Percentiles rank a stretch among this genome's conserved stretches.
phyloP scores from a whole-genome alignment of 2,888 invertebrate species.

The Leptinotarsa rubiginosa region DNA sequence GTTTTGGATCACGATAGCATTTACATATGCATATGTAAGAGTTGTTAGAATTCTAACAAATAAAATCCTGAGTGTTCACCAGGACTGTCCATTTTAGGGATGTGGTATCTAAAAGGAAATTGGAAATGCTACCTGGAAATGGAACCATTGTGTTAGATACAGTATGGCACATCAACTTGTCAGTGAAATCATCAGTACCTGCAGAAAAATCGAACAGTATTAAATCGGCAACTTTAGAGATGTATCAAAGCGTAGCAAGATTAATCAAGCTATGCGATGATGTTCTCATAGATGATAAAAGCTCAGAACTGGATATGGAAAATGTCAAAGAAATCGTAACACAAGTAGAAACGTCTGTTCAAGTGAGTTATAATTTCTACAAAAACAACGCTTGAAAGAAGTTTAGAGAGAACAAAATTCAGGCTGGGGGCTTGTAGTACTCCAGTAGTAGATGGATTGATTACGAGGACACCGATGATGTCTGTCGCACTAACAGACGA shows the following conservation, averaged over 20 bases:
- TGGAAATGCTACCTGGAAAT: constrained; percentile 94
- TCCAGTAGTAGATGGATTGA: too few relatives aligned
- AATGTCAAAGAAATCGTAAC: constrained; percentile 76
- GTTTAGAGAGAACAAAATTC: too few relatives aligned
- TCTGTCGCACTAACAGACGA: too few relatives aligned
- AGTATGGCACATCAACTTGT: constrained; percentile 85
- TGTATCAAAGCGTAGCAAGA: constrained; percentile 87
- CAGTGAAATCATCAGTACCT: constrained; percentile 62
- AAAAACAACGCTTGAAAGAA: too few relatives aligned
- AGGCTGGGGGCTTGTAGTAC: too few relatives aligned
- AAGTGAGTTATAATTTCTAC: constrained; percentile 51
- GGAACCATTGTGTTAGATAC: constrained; percentile 94
- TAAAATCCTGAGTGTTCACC: too few relatives aligned
- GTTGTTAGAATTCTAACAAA: too few relatives aligned
- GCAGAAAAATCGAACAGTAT: constrained; percentile 73
- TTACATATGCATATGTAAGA: too few relatives aligned
- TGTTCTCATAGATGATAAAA: constrained; percentile 81
- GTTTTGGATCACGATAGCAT: too few relatives aligned
- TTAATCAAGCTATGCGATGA: constrained; percentile 92
- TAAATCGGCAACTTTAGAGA: constrained; percentile 84
- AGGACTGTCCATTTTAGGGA: constrained; percentile 70
- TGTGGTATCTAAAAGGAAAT: constrained; percentile 90
- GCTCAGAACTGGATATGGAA: constrained; percentile 74
- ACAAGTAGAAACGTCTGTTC: constrained; percentile 79
- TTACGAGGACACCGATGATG: too few relatives aligned